Conservation (phyloP, 2,113 vertebrate species). For the Ancistrus triradiatus region DNA sequence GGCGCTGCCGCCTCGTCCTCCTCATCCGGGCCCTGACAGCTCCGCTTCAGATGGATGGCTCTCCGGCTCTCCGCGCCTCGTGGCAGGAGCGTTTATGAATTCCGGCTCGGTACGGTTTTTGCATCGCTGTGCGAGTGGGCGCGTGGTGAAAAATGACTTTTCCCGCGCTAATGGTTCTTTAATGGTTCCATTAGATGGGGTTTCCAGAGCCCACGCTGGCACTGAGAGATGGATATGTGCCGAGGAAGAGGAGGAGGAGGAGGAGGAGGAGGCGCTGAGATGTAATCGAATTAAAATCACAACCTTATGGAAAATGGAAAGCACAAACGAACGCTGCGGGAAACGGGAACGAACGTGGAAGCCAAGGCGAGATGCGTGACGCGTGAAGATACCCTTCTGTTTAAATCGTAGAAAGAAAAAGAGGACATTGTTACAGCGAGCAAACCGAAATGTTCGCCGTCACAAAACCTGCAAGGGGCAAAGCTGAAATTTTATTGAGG, state of each 20-base stretch:
- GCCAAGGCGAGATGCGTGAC: no score
- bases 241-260: slow-evolving; percentile 15
- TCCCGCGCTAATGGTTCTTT: slow-evolving; percentile 43
- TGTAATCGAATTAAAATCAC: no score
- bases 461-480: no score
- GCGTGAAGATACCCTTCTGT: no score
- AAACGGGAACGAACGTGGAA: no score
- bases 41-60: background rate
- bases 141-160: slow-evolving; percentile 39
- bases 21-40: background rate
- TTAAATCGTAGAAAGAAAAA: no score
- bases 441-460: no score
- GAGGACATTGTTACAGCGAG: no score
- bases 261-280: no score
- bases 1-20: background rate
- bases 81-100: background rate
- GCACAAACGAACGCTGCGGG: no score
- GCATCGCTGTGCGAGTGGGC: background rate
- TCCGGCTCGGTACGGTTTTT: background rate
- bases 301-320: no score
- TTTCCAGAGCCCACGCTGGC: slow-evolving; percentile 42
- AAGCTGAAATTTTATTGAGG: no score
- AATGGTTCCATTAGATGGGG: slow-evolving; percentile 46
- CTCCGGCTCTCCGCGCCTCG: background rate
- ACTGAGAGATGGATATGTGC: slow-evolving; percentile 41